A percentile compares a stretch with the other conserved stretches of the same genome.
Conservation (phyloP, 2,888 invertebrate species). For the Sympetrum striolatum region DNA sequence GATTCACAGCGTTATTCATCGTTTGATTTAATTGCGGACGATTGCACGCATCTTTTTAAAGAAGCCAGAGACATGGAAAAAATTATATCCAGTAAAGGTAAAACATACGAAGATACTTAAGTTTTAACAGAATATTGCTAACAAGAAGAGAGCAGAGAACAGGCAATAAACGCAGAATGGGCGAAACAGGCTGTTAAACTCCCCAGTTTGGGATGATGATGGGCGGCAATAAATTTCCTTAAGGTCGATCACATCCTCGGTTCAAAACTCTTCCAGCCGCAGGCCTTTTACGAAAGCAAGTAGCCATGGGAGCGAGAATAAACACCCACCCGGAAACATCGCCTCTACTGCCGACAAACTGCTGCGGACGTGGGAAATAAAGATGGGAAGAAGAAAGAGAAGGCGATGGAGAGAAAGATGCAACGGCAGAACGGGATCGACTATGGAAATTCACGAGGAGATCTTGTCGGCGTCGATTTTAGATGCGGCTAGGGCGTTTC, state of each 20-base stretch:
- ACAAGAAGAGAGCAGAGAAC: neutral
- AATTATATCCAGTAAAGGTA: neutral
- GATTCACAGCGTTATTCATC: too few relatives aligned
- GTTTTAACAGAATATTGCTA: neutral
- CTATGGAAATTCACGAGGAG: conserved; percentile 23
- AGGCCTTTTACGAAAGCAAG: neutral
- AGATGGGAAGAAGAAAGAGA: neutral
- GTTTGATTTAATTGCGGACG: too few relatives aligned
- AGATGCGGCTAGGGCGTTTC: neutral
- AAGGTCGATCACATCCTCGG: neutral
- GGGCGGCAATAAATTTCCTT: neutral
- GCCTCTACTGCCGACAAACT: neutral
- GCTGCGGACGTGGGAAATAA: neutral
- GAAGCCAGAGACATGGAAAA: neutral
- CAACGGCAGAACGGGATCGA: neutral
- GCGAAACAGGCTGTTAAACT: neutral
- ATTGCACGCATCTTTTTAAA: neutral
- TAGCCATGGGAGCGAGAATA: neutral
- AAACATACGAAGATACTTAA: too few relatives aligned
- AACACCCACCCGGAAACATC: neutral
- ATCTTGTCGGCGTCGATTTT: neutral
- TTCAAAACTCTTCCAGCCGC: neutral
- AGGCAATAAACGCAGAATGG: neutral
- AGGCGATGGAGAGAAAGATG: neutral
- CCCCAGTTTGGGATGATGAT: neutral